These are phyloP conservation scores for Thalassarche chlororhynchos DNA, from an alignment of 2,113 vertebrate species.

Conservation along the genomic window DNA sequence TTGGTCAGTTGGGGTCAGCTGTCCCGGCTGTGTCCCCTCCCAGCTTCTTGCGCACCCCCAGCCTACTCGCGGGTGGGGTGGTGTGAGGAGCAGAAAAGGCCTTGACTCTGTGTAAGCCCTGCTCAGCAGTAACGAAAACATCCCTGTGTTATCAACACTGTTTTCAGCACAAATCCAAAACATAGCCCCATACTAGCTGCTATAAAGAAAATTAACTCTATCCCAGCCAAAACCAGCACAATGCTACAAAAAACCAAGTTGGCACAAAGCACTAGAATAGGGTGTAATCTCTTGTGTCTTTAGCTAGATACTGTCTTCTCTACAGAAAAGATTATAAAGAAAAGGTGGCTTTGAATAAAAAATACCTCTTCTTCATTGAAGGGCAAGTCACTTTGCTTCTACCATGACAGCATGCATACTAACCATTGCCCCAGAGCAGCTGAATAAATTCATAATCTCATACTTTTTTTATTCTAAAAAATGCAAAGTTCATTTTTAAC, in stretches of 20 bases:
- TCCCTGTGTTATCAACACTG: too few species aligned
- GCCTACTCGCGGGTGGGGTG: too few species aligned
- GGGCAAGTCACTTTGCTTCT: not conserved
- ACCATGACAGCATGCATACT: not conserved
- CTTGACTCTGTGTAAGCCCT: too few species aligned
- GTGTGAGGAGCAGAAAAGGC: too few species aligned
- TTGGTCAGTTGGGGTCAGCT: too few species aligned
- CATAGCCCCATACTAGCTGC: too few species aligned
- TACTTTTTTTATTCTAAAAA: not conserved
- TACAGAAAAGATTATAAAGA: not conserved
- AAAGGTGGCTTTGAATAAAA: not conserved
- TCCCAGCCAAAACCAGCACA: too few species aligned
- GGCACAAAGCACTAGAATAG: not conserved
- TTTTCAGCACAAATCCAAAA: too few species aligned
- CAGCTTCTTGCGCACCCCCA: too few species aligned
- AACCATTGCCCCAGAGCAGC: not conserved
- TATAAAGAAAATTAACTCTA: too few species aligned
- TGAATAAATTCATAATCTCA: not conserved
- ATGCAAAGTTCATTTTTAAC: not conserved
- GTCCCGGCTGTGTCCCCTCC: too few species aligned
- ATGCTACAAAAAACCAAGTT: not conserved
- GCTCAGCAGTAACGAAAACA: too few species aligned
- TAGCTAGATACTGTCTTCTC: not conserved
- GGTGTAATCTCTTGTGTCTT: not conserved
- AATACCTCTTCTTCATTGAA: not conserved